These are phyloP conservation scores for Flexamia atlantica DNA, from an alignment of 2,888 invertebrate genomes.

Conservation along the genomic window DNA sequence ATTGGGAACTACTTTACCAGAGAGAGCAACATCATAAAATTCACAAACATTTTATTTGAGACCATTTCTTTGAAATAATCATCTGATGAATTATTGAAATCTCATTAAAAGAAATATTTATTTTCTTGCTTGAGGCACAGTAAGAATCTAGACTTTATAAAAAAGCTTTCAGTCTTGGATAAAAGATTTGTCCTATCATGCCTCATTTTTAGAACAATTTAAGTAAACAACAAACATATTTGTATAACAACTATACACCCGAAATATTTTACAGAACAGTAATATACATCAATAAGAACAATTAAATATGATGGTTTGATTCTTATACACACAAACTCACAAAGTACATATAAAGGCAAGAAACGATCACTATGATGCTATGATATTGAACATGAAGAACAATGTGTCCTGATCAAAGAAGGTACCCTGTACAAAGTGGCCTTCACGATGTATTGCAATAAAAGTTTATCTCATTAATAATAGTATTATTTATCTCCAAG, in stretches of 20 bases:
- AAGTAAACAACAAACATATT: constrained; percentile 28
- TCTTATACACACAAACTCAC: constrained; percentile 1
- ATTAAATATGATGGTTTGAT: neutral
- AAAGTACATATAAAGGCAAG: constrained; percentile 11
- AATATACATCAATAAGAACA: constrained; percentile 26
- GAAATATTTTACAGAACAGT: constrained; percentile 19
- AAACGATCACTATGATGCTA: constrained; percentile 23
- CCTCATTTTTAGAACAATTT: constrained; percentile 15
- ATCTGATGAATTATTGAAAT: neutral
- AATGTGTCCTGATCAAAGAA: constrained; percentile 20
- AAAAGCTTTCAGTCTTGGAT: constrained; percentile 23
- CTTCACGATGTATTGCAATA: neutral
- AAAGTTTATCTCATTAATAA: neutral
- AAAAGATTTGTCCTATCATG: constrained; percentile 2
- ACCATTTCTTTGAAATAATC: neutral
- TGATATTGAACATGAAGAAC: constrained; percentile 12
- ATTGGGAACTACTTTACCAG: neutral
- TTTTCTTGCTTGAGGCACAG: constrained; percentile 12
- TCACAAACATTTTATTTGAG: neutral
- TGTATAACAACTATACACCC: constrained; percentile 36
- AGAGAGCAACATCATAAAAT: neutral
- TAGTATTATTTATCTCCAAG: neutral
- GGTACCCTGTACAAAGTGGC: constrained; percentile 23
- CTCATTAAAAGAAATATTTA: neutral
- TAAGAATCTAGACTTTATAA: neutral